Conservation (phyloP, 2,113 vertebrate genomes). For the Cheirogaleus medius region DNA sequence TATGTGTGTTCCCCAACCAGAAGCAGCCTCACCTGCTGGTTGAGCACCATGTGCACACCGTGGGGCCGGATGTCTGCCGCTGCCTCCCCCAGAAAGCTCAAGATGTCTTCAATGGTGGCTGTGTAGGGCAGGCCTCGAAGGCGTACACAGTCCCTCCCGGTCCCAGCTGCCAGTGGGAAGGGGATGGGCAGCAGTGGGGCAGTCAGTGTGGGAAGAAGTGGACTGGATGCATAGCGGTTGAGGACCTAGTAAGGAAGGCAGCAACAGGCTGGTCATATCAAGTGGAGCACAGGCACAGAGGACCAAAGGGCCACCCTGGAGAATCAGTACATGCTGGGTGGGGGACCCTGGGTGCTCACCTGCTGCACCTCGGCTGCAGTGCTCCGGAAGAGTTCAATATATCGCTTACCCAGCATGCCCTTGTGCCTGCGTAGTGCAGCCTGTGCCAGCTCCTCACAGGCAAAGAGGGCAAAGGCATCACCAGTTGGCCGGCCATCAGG, state of each 20-base stretch:
- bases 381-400: slow-evolving; percentile 97
- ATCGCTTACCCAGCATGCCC: slow-evolving; percentile 96
- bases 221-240: slow-evolving; percentile 95
- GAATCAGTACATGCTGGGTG: not conserved
- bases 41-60: slow-evolving; percentile 98
- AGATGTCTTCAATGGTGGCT: slow-evolving; percentile 95
- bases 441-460: slow-evolving; percentile 97
- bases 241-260: slow-evolving; percentile 87
- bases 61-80: slow-evolving; percentile 96
- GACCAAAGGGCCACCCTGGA: not conserved
- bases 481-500: slow-evolving; percentile 96
- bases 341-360: slow-evolving; percentile 81
- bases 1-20: not conserved
- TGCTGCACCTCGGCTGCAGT: slow-evolving; percentile 98
- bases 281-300: not conserved
- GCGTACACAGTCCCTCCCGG: slow-evolving; percentile 91
- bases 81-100: slow-evolving; percentile 96
- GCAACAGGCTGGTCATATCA: not conserved
- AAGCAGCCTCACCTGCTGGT: slow-evolving; percentile 91
- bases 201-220: slow-evolving; percentile 93
- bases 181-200: slow-evolving; percentile 91
- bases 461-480: slow-evolving; percentile 97
- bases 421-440: slow-evolving; percentile 97
- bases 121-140: slow-evolving; percentile 96
- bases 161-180: slow-evolving; percentile 88